Evolutionary conservation across 2,888 invertebrate genomes (phyloP), one percentile per base, ranked within the genome.

Genomic region (Andrena chrysosceles): DNA sequence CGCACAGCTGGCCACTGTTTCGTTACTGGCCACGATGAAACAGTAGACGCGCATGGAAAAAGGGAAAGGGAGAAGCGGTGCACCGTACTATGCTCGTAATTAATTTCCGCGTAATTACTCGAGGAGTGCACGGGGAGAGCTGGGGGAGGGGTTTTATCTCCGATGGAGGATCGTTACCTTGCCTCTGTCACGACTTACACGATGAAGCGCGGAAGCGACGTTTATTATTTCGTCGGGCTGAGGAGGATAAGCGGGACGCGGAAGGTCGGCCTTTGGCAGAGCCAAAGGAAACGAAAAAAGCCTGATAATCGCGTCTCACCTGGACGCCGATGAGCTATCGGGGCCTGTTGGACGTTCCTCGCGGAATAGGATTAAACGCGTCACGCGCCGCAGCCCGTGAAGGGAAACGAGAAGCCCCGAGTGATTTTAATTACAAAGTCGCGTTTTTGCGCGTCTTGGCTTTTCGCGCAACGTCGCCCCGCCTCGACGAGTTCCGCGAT

Each of bases 41-140:
- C 66, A 60, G 54, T 3, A 23, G 42, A 5, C 42, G 4, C 4
- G 42, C 4, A 20, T 23, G 10, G 13, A 2, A 54, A 52, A n/a
- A 23, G 49, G 54, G 29, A 31, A 29, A 16, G 31, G 48, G 33
- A n/a, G 29, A 13, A 26, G 23, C 83, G 85, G 89, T 87, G 54
- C 54, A 13, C 10, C 56, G 26, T 13, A 26, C 89, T 87, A 84
- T 85, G 87, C 80, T 87, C 89, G 88, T 90, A 92, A 92, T 92
- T 92, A 92, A 92, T 92, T 90, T 90, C 88, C 86, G 86, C 89
- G 89, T 91, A 93, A 93, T 93, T 93, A 92, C 88, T 89, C 86
- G 89, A 89, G 64, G 42, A 42, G 42, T 42, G 42, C 71, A 64
- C 31, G 54, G 76, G 16, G 42, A 42, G 42, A 42, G 16, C 42